phyloP scores from a whole-genome alignment of 2,113 vertebrate species.

The Amazona vittata region DNA sequence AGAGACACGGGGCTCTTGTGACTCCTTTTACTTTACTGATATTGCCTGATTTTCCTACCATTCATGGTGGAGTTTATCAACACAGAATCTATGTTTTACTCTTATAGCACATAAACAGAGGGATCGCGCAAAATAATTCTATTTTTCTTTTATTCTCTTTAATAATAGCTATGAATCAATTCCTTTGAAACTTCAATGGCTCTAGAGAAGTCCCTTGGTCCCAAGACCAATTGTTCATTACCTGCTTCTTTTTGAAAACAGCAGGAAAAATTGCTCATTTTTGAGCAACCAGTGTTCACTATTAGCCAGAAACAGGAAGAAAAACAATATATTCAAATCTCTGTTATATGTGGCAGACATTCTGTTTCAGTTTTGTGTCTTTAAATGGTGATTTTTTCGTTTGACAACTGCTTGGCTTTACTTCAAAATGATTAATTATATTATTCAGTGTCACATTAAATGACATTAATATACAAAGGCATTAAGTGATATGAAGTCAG shows the following conservation, averaged over 20 bases:
- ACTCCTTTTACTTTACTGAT: neutral
- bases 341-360: neutral
- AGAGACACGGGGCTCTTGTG: neutral
- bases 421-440: neutral
- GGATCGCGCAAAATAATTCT: neutral
- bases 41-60: neutral
- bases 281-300: neutral
- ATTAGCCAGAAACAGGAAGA: neutral
- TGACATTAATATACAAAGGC: neutral
- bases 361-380: neutral
- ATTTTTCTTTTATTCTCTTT: constrained; percentile 28
- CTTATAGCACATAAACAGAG: neutral
- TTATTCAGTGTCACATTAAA: neutral
- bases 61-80: neutral
- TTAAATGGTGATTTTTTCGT: neutral
- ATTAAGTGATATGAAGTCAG: neutral
- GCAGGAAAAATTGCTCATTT: constrained; percentile 1
- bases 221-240: neutral
- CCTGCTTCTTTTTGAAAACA: neutral
- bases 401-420: neutral
- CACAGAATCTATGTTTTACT: neutral
- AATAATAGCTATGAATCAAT: neutral
- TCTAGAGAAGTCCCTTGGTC: neutral
- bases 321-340: neutral
- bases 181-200: neutral